Percentiles rank a stretch among this genome's conserved stretches.
These are phyloP conservation scores for Pempheris klunzingeri DNA, from an alignment of 2,797 vertebrate genomes.

Conservation along the genomic window DNA sequence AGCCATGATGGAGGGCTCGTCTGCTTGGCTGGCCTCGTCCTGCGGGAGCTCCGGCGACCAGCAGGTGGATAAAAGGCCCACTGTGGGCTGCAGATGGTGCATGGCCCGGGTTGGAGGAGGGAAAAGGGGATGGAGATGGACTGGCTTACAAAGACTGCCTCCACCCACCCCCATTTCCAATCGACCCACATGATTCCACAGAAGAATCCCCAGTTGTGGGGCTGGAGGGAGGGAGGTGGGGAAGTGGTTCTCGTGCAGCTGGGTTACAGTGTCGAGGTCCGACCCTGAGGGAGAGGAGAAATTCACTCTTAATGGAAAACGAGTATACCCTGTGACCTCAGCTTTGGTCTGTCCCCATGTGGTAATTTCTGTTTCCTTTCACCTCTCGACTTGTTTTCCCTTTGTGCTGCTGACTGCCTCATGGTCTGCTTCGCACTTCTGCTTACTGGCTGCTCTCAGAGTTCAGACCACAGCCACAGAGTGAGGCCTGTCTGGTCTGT, in stretches of 20 bases:
- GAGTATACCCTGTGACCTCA: conserved; percentile 59
- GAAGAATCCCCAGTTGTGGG: conserved; percentile 66
- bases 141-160: conserved; percentile 66
- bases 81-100: conserved; percentile 79
- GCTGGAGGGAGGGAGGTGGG: conserved; percentile 31
- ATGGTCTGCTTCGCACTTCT: conserved; percentile 61
- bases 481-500: conserved; percentile 4
- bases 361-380: conserved; percentile 63
- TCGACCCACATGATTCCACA: conserved; percentile 57
- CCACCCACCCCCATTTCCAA: conserved; percentile 50
- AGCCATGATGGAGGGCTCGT: conserved; percentile 40
- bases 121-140: conserved; percentile 60
- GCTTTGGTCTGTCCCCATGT: conserved; percentile 64
- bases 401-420: conserved; percentile 54
- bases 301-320: conserved; percentile 70
- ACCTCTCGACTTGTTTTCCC: conserved; percentile 49
- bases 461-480: conserved; percentile 27
- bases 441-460: conserved; percentile 50
- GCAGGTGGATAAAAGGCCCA: conserved; percentile 68
- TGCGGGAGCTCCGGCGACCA: conserved; percentile 59
- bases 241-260: conserved; percentile 60
- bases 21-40: conserved; percentile 48
- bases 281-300: conserved; percentile 62
- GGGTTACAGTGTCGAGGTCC: conserved; percentile 59
- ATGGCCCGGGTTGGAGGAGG: conserved; percentile 64